Evolutionary conservation across 1,140 invertebrate species (phyloP), one percentile per base, ranked within the genome.

Genomic region (Cyclina sinensis): DNA sequence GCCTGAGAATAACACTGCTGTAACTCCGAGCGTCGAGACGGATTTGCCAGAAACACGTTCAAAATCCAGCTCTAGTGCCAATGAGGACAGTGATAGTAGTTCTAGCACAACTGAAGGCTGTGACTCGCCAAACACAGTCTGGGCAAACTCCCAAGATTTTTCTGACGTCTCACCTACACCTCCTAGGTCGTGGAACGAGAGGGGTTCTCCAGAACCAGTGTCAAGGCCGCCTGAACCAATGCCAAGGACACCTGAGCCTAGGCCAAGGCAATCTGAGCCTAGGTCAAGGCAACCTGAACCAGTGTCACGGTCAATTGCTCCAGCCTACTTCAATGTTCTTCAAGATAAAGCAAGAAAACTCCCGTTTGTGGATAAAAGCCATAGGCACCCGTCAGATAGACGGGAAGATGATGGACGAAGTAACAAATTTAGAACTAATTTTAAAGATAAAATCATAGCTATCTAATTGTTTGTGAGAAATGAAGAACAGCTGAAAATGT

Each of bases 161-260:
- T 37, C 82, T 27, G 82, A 84, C 12, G 14, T n/a, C 5, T 48
- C 82, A 16, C 82, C 82, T 43, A 43, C 57, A 0, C 24, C 54
- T 65, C 57, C 46, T 18, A 84, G 43, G n/a, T 27, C 74, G 30
- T 78, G 91, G 91, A 91, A 89, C 57, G 89, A 90, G 73, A 73
- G 89, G 62, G 89, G 91, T 73, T 90, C 91, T 21, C 91, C 89
- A 30, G 91, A 91, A 54, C 83, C 27, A 81, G 7, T 57, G 14
- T n/a, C 54, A 18, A 62, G 24, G 57, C 27, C n/a, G 46, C 37
- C 21, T 14, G 30, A 24, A 2, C 54, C 76, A 32, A 5, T 27
- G 27, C n/a, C n/a, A n/a, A n/a, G n/a, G n/a, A n/a, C 91, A 27
- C 91, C 89, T 35, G 91, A 91, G 43, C 83, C 27, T 73, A 12